Evolutionary conservation across 2,113 vertebrate species (phyloP), one percentile per base, ranked within the genome.

Genomic region (Cephalopterus ornatus): DNA sequence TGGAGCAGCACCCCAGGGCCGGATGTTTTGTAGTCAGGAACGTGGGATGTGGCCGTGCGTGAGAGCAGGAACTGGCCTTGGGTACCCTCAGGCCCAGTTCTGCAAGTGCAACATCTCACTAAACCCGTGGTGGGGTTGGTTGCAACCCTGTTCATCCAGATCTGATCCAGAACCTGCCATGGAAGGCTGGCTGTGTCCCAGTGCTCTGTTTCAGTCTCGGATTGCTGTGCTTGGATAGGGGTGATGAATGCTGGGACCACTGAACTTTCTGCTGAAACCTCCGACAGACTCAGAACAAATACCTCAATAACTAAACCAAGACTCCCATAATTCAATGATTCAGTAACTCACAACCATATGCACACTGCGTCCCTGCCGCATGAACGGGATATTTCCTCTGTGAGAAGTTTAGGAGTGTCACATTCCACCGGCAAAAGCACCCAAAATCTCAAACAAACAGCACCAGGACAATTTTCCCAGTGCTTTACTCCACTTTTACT

Each of bases 31-130:
- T 12, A 47, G 39, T 23, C 3, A 8, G 58, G 73, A 37, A 28
- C 17, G 14, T 0, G 3, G 2, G 53, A 27, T 0, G 0, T 10
- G 20, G 46, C 30, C 67, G 2, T 8, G 5, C 1, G 4, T 8
- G 24, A 53, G 56, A 79, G 50, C 28, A 33, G 50, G 61, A 46
- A 12, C 14, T 24, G 59, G 14, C 17, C 30, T 32, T 28, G 58
- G 56, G 17, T 15, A 13, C 16, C 21, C 47, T n/a, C 27, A 14
- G 14, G 11, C 47, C 39, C n/a, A 46, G 5, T 44, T 55, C 33
- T 61, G 6, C 8, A 24, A 42, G 18, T 2, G 6, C 41, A 35
- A 10, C n/a, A 42, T 33, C 27, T 20, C 12, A 3, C 14, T 35
- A 52, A 88, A 21, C 6, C 12, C 6, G 35, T 28, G 0, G 0